phyloP scores from a whole-genome alignment of 53 echinoderm and acorn worm genomes.

The Actinopyga echinites region DNA sequence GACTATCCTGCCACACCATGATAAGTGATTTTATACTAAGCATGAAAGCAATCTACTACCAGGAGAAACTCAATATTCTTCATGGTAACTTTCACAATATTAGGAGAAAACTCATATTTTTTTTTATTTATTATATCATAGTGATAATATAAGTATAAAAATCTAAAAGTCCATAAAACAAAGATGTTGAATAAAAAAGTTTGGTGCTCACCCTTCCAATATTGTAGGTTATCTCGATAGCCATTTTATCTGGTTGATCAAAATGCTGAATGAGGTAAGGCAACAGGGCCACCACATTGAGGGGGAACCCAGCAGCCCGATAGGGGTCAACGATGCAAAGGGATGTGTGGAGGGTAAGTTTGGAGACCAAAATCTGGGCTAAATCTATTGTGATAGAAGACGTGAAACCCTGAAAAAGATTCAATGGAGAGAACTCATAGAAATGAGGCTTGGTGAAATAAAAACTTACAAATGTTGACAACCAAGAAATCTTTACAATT shows the following conservation, averaged over 20 bases:
- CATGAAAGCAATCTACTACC: too few species aligned
- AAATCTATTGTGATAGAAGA: conserved; percentile 90
- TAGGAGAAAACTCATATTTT: too few species aligned
- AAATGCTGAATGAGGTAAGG: conserved; percentile 97
- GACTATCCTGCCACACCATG: too few species aligned
- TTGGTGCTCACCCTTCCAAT: conserved; percentile 72
- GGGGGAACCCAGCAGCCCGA: conserved; percentile 91
- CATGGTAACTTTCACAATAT: too few species aligned
- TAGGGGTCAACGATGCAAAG: conserved; percentile 82
- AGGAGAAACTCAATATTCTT: too few species aligned
- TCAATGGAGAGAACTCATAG: not conserved
- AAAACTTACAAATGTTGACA: not conserved
- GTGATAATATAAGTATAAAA: too few species aligned
- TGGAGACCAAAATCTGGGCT: conserved; percentile 87
- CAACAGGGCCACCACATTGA: conserved; percentile 92
- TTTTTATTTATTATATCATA: too few species aligned
- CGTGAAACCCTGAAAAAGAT: conserved; percentile 81
- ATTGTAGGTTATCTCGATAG: conserved; percentile 78
- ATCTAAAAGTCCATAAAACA: too few species aligned
- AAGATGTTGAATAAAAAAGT: too few species aligned
- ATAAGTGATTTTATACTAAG: too few species aligned
- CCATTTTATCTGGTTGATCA: conserved; percentile 79
- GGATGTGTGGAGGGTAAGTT: conserved; percentile 76
- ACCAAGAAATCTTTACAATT: not conserved
- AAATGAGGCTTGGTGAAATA: not conserved